These are phyloP conservation scores for Dendrophyllia cribrosa DNA, from an alignment of 64 coral and sea anemone species.

Conservation along the genomic window DNA sequence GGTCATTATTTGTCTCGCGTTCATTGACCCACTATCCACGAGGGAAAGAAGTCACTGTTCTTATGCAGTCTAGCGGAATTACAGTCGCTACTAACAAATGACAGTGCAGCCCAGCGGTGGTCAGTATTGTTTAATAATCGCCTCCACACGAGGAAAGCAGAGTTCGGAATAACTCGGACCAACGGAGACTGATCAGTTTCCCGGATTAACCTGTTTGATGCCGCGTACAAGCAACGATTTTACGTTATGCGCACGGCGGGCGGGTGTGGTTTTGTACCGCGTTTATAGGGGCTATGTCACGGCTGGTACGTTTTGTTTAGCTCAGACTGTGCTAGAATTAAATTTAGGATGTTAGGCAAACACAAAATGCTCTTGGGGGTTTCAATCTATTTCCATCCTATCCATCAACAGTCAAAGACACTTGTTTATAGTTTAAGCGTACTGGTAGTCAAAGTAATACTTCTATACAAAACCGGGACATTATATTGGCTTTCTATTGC, in stretches of 20 bases:
- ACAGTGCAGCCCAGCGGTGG: not conserved
- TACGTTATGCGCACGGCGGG: not conserved
- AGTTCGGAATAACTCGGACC: constrained; percentile 7
- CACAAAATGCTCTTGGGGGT: too few relatives aligned
- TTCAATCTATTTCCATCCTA: too few relatives aligned
- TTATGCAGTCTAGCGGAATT: not conserved
- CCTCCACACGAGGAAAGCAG: not conserved
- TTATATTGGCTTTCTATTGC: too few relatives aligned
- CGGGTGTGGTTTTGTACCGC: not conserved
- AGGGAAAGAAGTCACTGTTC: not conserved
- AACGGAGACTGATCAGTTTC: constrained; percentile 30
- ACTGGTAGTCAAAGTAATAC: too few relatives aligned
- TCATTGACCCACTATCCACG: too few relatives aligned
- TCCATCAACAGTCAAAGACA: too few relatives aligned
- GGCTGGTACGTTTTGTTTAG: too few relatives aligned
- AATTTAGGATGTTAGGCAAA: too few relatives aligned
- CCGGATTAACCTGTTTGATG: constrained; percentile 29
- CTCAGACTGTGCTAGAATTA: too few relatives aligned
- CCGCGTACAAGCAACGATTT: not conserved
- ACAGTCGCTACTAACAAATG: not conserved
- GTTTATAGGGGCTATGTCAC: not conserved
- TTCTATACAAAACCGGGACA: too few relatives aligned
- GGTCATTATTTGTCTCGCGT: not conserved
- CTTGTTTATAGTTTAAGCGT: too few relatives aligned
- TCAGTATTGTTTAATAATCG: constrained; percentile 21